Evolutionary conservation across 2,797 vertebrate genomes (phyloP), one percentile per base, ranked within the genome.

Genomic region (Silurus lanzhouensis): DNA sequence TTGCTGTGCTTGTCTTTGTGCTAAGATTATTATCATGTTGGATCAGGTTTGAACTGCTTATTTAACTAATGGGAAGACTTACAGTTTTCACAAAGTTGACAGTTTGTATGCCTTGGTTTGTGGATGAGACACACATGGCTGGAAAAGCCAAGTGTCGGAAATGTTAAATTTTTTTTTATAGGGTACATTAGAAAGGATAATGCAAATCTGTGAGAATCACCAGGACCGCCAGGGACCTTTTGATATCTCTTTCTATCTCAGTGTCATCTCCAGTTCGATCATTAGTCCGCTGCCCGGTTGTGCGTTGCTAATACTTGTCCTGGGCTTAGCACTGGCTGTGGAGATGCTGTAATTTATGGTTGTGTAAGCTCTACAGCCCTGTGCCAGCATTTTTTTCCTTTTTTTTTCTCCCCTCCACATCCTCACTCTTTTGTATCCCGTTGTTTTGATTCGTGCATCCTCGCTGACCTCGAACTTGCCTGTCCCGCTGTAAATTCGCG

Each of bases 281-380:
- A 70, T 76, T 78, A 20, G 57, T 55, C 38, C 20, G 66, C 64
- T 81, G 38, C 55, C 19, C 71, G 48, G 20, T 27, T 79, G 44
- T 48, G 75, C 66, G 38, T 84, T 20, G 63, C 19, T 48, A 84
- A 85, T 44, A 25, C 46, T 72, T 19, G 25, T 64, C 46, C 58
- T 12, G 38, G 48, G 44, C 48, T 57, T 17, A 2, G 60, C 4
- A n/a, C 63, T 67, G 63, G 79, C 79, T 67, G 63, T 67, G 79
- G 79, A 20, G 46, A 48, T 12, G 68, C 71, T 81, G 82, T 83
- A 71, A 87, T 89, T 78, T 82, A 67, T 38, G 90, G 94, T 94
- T 93, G 94, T 89, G 86, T 92, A 92, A 92, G 90, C 86, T 20
- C 38, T 80, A 75, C 88, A 87, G 25, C 44, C 44, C 48, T 72